These are phyloP conservation scores for Acleris emargana DNA, from an alignment of 2,888 invertebrate species.

Conservation along the genomic window DNA sequence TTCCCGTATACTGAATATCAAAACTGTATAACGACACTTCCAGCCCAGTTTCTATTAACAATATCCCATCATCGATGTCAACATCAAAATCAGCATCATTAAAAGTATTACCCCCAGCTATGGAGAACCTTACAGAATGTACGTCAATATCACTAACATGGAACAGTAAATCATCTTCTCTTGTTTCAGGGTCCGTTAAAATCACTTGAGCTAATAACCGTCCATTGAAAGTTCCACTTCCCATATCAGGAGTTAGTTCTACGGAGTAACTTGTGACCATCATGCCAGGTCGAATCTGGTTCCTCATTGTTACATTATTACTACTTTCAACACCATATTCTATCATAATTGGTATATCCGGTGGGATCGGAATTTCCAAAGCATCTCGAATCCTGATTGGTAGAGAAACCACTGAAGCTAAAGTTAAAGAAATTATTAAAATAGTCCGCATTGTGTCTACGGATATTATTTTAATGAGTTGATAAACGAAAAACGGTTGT, in stretches of 20 bases:
- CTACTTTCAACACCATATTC: slow-evolving; percentile 17
- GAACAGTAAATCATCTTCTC: slow-evolving; percentile 52
- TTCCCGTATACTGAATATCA: slow-evolving; percentile 55
- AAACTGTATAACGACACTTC: slow-evolving; percentile 49
- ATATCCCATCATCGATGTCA: slow-evolving; percentile 47
- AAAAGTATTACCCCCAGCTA: slow-evolving; percentile 45
- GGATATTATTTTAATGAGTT: neutral
- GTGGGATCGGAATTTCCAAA: neutral
- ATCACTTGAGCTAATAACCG: slow-evolving; percentile 42
- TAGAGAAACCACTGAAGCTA: slow-evolving; percentile 42
- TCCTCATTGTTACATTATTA: slow-evolving; percentile 37
- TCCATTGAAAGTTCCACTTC: slow-evolving; percentile 52
- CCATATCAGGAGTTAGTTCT: slow-evolving; percentile 49
- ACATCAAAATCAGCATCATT: slow-evolving; percentile 41
- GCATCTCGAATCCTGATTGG: slow-evolving; percentile 43
- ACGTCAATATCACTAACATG: slow-evolving; percentile 50
- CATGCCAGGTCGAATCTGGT: slow-evolving; percentile 59
- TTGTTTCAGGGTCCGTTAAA: slow-evolving; percentile 45
- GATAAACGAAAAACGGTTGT: neutral
- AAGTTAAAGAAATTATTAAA: slow-evolving; percentile 42
- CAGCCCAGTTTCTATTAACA: slow-evolving; percentile 51
- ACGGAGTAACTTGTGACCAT: slow-evolving; percentile 49
- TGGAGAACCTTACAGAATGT: slow-evolving; percentile 47
- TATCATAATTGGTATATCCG: slow-evolving; percentile 26
- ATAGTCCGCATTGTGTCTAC: slow-evolving; percentile 18